Percentiles rank a stretch among this genome's conserved stretches.
These are phyloP conservation scores for Leucophora obtusa DNA, from an alignment of 2,888 invertebrate genomes.

Conservation along the genomic window DNA sequence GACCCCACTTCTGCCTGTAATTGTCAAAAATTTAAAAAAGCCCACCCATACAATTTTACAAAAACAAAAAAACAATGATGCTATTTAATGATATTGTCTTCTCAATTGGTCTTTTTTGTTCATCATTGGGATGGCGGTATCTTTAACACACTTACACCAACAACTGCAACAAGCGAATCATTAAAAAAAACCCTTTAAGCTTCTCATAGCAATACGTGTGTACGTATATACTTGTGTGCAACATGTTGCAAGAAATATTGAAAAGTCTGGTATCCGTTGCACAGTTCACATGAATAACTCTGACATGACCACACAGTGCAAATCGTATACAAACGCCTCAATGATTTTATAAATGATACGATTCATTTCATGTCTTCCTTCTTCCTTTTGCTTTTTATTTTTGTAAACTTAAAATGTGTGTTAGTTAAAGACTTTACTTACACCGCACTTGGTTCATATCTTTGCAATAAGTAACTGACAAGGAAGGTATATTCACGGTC, in stretches of 20 bases:
- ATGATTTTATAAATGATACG: constrained; percentile 61
- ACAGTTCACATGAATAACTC: constrained; percentile 24
- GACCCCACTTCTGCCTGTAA: constrained; percentile 37
- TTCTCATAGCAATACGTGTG: constrained; percentile 66
- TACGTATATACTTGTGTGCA: neutral
- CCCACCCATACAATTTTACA: constrained; percentile 59
- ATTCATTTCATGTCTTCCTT: constrained; percentile 45
- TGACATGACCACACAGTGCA: constrained; percentile 59
- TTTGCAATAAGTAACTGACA: constrained; percentile 20
- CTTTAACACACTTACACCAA: constrained; percentile 47
- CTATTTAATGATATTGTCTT: constrained; percentile 58
- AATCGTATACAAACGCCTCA: constrained; percentile 60
- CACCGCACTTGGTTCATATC: constrained; percentile 27
- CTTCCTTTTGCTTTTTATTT: constrained; percentile 18
- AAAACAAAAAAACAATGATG: constrained; percentile 36
- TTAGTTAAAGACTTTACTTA: constrained; percentile 53
- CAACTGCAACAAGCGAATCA: constrained; percentile 3
- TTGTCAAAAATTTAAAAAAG: constrained; percentile 60
- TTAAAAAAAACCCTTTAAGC: constrained; percentile 63
- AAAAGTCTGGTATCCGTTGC: neutral
- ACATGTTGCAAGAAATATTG: constrained; percentile 44
- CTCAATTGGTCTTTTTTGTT: constrained; percentile 48
- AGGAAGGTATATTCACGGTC: too few species aligned
- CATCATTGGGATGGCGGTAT: constrained; percentile 43
- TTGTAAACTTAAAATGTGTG: constrained; percentile 44